Evolutionary conservation across 2,797 vertebrate genomes (phyloP).

Genomic region (Sarcophilus harrisii): DNA sequence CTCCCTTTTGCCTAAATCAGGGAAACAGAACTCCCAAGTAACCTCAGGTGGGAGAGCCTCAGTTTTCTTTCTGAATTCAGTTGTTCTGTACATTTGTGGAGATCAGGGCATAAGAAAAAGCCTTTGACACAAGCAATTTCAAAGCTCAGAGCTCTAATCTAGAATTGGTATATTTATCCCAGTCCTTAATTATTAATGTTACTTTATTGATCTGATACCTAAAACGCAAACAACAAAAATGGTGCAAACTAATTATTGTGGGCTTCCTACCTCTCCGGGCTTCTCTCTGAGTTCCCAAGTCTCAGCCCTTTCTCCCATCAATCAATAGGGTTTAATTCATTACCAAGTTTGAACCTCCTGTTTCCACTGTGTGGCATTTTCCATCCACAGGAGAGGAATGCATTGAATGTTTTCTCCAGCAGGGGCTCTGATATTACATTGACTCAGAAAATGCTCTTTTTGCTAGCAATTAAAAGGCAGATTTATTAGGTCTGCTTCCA

Average conservation of each 20-base stretch:
- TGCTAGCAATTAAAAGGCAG: conserved; percentile 44
- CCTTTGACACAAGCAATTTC: conserved; percentile 82
- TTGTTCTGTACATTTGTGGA: conserved; percentile 78
- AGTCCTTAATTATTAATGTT: conserved; percentile 86
- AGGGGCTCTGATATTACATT: neutral
- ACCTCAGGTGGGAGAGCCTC: conserved; percentile 6
- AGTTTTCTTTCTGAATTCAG: conserved; percentile 79
- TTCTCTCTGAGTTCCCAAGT: conserved; percentile 76
- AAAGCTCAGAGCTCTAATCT: conserved; percentile 85
- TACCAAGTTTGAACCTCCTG: conserved; percentile 72
- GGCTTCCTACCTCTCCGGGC: conserved; percentile 80
- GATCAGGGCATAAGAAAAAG: conserved; percentile 75
- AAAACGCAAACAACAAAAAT: conserved; percentile 85
- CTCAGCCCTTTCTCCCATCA: conserved; percentile 75
- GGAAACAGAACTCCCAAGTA: neutral
- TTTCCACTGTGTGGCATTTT: conserved; percentile 44
- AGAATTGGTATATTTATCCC: conserved; percentile 87
- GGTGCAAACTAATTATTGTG: conserved; percentile 84
- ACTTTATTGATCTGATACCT: conserved; percentile 85
- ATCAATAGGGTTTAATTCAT: conserved; percentile 83
- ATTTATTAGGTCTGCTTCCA: conserved; percentile 53
- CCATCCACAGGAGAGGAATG: conserved; percentile 30
- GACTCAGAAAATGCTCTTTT: conserved; percentile 6
- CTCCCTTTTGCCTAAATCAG: neutral
- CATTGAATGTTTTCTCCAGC: conserved; percentile 35